Percentiles rank a stretch among this genome's conserved stretches.
Evolutionary conservation across 2,888 invertebrate species (phyloP).

Genomic region (Scaptomyza reducta): DNA sequence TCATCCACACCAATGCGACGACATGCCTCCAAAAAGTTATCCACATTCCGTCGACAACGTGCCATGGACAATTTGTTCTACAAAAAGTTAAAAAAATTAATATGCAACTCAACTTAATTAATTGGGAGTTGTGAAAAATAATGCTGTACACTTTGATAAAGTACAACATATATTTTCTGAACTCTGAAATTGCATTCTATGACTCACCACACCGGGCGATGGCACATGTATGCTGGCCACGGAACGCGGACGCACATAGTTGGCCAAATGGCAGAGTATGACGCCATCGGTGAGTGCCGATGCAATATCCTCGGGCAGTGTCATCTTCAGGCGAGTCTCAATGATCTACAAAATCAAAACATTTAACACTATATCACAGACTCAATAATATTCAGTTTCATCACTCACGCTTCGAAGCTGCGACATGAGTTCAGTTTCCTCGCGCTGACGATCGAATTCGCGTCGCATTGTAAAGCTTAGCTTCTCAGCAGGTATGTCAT

Average conservation of each 20-base stretch:
- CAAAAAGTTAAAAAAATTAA: not conserved
- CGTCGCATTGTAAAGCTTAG: conserved; percentile 96
- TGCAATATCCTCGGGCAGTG: conserved; percentile 93
- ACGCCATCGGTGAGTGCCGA: conserved; percentile 95
- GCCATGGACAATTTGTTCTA: conserved; percentile 98
- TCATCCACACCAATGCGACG: conserved; percentile 96
- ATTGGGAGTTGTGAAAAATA: not conserved
- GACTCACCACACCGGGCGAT: conserved; percentile 93
- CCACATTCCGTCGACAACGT: conserved; percentile 96
- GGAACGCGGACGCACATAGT: conserved; percentile 94
- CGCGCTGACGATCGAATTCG: conserved; percentile 95
- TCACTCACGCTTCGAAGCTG: conserved; percentile 91
- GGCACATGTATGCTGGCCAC: conserved; percentile 98
- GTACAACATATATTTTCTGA: not conserved
- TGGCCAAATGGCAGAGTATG: conserved; percentile 96
- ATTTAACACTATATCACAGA: not conserved
- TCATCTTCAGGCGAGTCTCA: conserved; percentile 94
- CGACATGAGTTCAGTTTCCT: conserved; percentile 93
- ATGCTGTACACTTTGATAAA: not conserved
- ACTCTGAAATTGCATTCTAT: too few species aligned
- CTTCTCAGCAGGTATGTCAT: conserved; percentile 89
- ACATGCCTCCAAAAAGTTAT: conserved; percentile 97
- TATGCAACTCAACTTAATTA: not conserved
- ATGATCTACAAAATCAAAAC: conserved; percentile 88
- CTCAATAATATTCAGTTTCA: not conserved